Percentiles rank a stretch among this genome's conserved stretches.
Evolutionary conservation across 2,797 vertebrate genomes (phyloP).

Genomic region (Halcyon badia): DNA sequence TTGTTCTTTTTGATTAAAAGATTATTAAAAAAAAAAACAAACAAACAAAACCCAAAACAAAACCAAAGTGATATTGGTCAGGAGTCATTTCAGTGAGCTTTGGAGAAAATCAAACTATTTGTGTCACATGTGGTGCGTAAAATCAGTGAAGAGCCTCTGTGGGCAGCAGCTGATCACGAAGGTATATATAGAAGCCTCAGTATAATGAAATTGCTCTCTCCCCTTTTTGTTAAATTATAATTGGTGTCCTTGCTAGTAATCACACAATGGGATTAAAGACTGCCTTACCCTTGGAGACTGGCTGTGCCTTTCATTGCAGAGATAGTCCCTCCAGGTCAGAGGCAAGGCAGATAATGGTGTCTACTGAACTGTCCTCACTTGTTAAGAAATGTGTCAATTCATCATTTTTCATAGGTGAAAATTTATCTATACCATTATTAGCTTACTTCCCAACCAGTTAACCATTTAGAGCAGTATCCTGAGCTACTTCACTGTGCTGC

Average conservation of each 20-base stretch:
- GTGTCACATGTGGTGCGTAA: neutral
- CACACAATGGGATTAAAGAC: neutral
- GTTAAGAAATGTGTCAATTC: neutral
- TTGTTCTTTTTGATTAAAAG: neutral
- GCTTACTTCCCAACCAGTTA: neutral
- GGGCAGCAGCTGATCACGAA: neutral
- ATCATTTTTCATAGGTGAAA: neutral
- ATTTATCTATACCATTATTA: neutral
- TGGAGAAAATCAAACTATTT: neutral
- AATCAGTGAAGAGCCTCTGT: neutral
- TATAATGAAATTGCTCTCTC: neutral
- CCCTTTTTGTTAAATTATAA: neutral
- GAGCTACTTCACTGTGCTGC: neutral
- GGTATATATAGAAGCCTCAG: neutral
- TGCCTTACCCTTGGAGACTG: neutral
- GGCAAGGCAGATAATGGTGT: neutral
- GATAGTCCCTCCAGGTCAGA: neutral
- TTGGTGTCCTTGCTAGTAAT: conserved; percentile 2
- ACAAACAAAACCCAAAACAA: too few species aligned
- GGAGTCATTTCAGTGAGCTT: neutral
- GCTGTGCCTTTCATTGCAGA: neutral
- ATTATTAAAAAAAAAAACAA: neutral
- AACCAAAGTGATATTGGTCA: neutral
- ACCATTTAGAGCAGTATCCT: neutral
- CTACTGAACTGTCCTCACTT: neutral